Conservation (phyloP, 2,113 vertebrate genomes). For the Candoia aspera region DNA sequence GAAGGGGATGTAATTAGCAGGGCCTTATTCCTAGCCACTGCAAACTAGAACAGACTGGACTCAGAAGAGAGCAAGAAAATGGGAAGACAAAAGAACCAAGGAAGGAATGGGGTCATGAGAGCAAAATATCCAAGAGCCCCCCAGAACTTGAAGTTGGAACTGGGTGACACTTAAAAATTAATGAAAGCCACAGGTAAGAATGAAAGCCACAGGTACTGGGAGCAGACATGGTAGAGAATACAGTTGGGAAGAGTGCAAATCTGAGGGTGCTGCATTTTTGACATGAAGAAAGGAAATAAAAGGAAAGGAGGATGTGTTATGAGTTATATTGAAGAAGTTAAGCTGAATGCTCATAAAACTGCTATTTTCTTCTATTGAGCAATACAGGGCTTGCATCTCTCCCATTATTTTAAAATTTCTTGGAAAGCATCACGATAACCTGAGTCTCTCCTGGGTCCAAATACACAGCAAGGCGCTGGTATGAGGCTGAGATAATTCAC, state of each 20-base stretch:
- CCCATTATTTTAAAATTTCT: background rate
- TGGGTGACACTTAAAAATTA: background rate
- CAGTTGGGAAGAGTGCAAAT: background rate
- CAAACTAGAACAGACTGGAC: background rate
- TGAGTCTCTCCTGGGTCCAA: background rate
- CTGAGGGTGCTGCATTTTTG: background rate
- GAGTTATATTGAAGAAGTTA: background rate
- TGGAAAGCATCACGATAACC: background rate
- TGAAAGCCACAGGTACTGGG: background rate
- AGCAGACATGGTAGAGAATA: background rate
- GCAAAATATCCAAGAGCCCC: background rate
- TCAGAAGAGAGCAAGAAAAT: background rate
- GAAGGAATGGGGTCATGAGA: background rate
- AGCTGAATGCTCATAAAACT: background rate
- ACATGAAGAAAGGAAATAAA: background rate
- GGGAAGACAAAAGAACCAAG: background rate
- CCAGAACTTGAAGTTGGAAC: background rate
- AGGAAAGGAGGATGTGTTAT: background rate
- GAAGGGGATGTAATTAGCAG: background rate
- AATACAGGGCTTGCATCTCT: background rate
- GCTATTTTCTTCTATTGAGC: background rate
- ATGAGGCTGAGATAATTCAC: background rate
- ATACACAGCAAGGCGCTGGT: background rate
- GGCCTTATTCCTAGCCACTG: background rate
- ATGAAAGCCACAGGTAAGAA: background rate